phyloP scores from a whole-genome alignment of 1,140 invertebrate species.

The Microplitis demolitor region DNA sequence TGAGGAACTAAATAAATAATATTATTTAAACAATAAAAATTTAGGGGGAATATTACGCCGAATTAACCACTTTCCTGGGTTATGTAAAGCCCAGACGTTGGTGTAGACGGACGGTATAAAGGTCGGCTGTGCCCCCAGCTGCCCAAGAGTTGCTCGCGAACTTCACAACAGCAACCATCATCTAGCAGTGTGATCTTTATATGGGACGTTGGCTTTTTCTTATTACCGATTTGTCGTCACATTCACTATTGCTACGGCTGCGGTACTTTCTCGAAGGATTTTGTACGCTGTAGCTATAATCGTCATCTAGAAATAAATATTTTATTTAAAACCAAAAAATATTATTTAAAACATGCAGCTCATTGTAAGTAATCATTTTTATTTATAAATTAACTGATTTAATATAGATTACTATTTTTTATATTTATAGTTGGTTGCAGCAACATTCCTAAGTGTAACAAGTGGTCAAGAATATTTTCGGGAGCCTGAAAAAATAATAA shows the following conservation, averaged over 20 bases:
- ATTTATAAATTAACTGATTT: no score
- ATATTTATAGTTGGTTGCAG: neutral
- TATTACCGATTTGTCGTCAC: neutral
- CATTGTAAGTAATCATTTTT: neutral
- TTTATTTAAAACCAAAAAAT: neutral
- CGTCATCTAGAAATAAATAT: neutral
- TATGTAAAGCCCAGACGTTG: conserved; percentile 31
- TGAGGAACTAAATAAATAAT: neutral
- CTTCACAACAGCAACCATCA: conserved; percentile 53
- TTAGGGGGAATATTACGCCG: conserved; percentile 31
- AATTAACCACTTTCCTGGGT: conserved; percentile 54
- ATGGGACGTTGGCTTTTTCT: conserved; percentile 35
- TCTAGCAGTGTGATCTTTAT: conserved; percentile 36
- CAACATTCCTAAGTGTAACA: neutral
- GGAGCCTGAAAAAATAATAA: conserved; percentile 54
- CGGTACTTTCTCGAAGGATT: conserved; percentile 11
- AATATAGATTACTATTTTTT: no score
- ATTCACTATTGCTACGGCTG: neutral
- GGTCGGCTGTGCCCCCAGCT: conserved; percentile 53
- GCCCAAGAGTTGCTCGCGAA: conserved; percentile 56
- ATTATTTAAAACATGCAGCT: neutral
- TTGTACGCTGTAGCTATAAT: neutral
- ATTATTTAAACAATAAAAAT: neutral
- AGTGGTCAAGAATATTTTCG: conserved; percentile 49
- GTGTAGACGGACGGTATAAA: conserved; percentile 54